Conservation (phyloP, 2,888 invertebrate genomes). For the Diogma glabrata region DNA sequence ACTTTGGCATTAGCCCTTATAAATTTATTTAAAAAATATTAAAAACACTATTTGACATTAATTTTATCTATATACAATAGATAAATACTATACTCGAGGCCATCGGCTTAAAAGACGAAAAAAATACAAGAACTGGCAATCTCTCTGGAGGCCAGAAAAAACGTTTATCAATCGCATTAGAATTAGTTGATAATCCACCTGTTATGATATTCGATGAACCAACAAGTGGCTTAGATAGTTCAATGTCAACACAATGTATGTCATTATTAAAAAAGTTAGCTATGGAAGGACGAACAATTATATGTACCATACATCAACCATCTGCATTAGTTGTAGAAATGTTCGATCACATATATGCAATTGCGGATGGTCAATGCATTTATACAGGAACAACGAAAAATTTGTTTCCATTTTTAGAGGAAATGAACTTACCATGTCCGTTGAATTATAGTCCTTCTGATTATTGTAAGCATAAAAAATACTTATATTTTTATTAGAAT, state of each 20-base stretch:
- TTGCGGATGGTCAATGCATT: constrained; percentile 67
- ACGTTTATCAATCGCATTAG: constrained; percentile 78
- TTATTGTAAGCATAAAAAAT: constrained; percentile 76
- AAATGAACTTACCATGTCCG: constrained; percentile 64
- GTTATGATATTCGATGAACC: constrained; percentile 92
- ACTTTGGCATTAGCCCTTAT: too few relatives aligned
- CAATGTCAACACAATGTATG: constrained; percentile 73
- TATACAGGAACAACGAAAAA: constrained; percentile 67
- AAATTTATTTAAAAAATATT: too few relatives aligned
- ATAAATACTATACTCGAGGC: constrained; percentile 67
- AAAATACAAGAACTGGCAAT: constrained; percentile 53
- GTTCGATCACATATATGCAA: constrained; percentile 79
- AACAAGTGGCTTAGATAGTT: constrained; percentile 74
- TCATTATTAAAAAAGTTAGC: constrained; percentile 70
- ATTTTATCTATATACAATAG: too few relatives aligned
- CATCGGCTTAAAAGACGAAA: constrained; percentile 55
- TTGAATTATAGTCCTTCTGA: constrained; percentile 86
- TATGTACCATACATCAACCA: constrained; percentile 87
- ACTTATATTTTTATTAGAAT: constrained; percentile 9
- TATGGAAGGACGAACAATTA: constrained; percentile 69
- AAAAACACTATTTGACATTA: too few relatives aligned
- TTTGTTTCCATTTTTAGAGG: constrained; percentile 63
- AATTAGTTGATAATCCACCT: constrained; percentile 83
- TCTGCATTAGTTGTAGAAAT: constrained; percentile 74
- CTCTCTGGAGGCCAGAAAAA: constrained; percentile 88